phyloP scores from a whole-genome alignment of 2,888 invertebrate genomes.

The Arrhopalites spinosus region DNA sequence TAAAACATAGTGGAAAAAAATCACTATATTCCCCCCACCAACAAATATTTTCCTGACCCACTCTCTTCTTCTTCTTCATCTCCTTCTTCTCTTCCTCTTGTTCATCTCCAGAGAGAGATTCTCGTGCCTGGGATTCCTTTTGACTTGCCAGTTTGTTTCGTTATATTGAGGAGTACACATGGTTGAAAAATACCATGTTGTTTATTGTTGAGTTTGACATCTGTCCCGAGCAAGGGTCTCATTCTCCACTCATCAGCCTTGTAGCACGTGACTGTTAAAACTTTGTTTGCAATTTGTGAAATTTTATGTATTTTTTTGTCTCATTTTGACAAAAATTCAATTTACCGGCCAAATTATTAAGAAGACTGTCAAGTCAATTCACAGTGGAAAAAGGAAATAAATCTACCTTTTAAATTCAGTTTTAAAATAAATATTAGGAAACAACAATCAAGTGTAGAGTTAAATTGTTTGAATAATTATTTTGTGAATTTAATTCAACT shows the following conservation, averaged over 20 bases:
- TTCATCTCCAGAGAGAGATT: background rate
- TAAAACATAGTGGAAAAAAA: constrained; percentile 15
- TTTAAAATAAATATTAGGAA: too few species aligned
- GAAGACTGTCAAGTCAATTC: too few species aligned
- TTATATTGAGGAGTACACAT: background rate
- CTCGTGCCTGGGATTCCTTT: background rate
- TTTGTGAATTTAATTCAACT: too few species aligned
- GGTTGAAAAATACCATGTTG: constrained; percentile 13
- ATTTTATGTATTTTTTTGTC: too few species aligned
- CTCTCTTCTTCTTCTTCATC: constrained; percentile 17
- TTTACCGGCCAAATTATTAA: too few species aligned
- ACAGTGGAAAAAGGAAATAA: too few species aligned
- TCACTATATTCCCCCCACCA: constrained; percentile 32
- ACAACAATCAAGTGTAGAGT: too few species aligned
- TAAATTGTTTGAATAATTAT: too few species aligned
- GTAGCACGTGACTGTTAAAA: constrained; percentile 24
- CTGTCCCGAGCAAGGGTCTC: constrained; percentile 13
- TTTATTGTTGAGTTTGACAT: constrained; percentile 25
- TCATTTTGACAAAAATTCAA: too few species aligned
- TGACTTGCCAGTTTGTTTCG: background rate
- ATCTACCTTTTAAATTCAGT: too few species aligned
- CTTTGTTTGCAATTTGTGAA: too few species aligned
- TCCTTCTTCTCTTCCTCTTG: background rate
- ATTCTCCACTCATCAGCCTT: background rate
- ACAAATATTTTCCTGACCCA: constrained; percentile 33